These are phyloP conservation scores for Kuschelorhynchus macadamiae DNA, from an alignment of 2,888 invertebrate genomes.

Conservation along the genomic window DNA sequence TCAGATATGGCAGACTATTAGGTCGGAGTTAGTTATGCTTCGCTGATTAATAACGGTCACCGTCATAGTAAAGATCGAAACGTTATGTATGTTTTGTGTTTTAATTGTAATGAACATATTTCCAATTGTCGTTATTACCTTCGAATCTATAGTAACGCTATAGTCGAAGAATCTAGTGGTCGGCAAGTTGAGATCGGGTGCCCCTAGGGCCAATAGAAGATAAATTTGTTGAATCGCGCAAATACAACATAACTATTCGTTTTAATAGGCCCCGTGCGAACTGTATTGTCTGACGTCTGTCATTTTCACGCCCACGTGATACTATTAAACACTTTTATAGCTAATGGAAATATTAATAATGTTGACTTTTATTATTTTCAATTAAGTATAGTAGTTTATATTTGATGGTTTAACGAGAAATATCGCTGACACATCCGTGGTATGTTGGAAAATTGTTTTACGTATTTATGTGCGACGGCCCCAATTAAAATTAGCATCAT, in stretches of 20 bases:
- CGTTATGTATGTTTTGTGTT: no score
- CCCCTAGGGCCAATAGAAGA: slow-evolving; percentile 3
- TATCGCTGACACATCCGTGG: not conserved
- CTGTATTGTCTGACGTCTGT: slow-evolving; percentile 7
- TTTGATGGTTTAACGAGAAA: slow-evolving; percentile 10
- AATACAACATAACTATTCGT: slow-evolving; percentile 14
- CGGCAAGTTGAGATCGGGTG: not conserved
- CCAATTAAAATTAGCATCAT: no score
- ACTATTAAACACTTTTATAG: slow-evolving; percentile 2
- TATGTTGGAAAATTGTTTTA: not conserved
- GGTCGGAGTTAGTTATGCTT: no score
- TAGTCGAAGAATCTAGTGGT: not conserved
- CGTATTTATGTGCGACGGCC: no score
- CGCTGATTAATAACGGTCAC: no score
- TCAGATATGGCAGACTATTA: no score
- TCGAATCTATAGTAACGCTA: no score
- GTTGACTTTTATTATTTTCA: slow-evolving; percentile 21
- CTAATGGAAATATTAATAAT: slow-evolving; percentile 9
- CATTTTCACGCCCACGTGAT: slow-evolving; percentile 17
- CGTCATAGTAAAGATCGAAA: no score
- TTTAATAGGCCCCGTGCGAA: slow-evolving; percentile 12
- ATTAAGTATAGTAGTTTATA: slow-evolving; percentile 8
- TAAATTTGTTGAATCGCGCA: slow-evolving; percentile 5
- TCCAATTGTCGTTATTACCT: no score
- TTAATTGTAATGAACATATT: no score